phyloP scores from a whole-genome alignment of 2,113 vertebrate species.

The Tetrao urogallus region DNA sequence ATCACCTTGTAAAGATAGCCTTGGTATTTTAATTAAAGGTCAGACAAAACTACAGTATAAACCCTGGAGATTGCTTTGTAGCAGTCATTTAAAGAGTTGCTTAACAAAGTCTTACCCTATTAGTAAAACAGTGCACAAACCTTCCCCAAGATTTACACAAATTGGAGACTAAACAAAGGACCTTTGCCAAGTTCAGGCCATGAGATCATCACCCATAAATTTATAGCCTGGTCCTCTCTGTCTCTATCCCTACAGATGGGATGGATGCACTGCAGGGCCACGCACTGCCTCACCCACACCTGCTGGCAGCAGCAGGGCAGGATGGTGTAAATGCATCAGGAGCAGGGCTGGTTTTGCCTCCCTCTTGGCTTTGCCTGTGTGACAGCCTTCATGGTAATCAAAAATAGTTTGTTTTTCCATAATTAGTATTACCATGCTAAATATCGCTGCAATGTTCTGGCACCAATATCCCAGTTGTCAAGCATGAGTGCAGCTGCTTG shows the following conservation, averaged over 20 bases:
- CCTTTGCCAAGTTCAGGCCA: neutral
- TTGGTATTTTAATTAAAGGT: slow-evolving; percentile 74
- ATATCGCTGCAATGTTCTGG: neutral
- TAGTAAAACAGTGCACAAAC: neutral
- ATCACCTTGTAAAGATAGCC: neutral
- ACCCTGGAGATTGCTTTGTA: slow-evolving; percentile 30
- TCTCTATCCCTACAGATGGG: neutral
- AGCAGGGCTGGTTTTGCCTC: neutral
- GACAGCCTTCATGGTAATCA: neutral
- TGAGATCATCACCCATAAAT: neutral
- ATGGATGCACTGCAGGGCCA: neutral
- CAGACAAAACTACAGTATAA: slow-evolving; percentile 17
- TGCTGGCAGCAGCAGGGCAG: rapidly evolving
- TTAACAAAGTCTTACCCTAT: slow-evolving; percentile 15
- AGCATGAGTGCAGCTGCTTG: neutral
- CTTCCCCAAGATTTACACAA: neutral
- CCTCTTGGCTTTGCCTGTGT: neutral
- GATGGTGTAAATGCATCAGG: rapidly evolving
- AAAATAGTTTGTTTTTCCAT: neutral
- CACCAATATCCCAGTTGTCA: neutral
- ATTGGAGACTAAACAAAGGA: neutral
- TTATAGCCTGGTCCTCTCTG: rapidly evolving
- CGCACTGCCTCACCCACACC: rapidly evolving
- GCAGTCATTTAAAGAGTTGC: slow-evolving; percentile 30
- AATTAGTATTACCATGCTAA: neutral